These are phyloP conservation scores for Pangasius krempfi DNA, from an alignment of 2,797 vertebrate genomes.

Conservation along the genomic window DNA sequence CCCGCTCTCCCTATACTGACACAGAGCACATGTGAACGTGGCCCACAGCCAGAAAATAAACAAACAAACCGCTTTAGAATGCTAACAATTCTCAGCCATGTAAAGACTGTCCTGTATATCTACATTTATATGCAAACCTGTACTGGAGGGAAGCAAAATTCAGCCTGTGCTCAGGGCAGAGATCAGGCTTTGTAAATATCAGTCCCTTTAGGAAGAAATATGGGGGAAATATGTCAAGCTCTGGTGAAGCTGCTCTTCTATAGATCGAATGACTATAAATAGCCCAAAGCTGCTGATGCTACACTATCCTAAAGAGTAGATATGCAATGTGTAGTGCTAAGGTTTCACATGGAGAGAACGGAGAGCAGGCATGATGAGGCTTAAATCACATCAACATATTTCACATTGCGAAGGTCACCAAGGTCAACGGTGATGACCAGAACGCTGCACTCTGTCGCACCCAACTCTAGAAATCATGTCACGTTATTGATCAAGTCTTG, in stretches of 20 bases:
- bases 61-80: not conserved
- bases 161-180: not conserved
- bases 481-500: slow-evolving; percentile 39
- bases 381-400: slow-evolving; percentile 35
- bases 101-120: not conserved
- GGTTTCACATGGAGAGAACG: slow-evolving; percentile 38
- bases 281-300: slow-evolving; percentile 54
- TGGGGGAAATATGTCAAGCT: slow-evolving; percentile 16
- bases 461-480: slow-evolving; percentile 64
- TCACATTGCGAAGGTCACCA: slow-evolving; percentile 43
- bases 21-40: slow-evolving; percentile 49
- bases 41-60: slow-evolving; percentile 18
- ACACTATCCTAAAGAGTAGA: slow-evolving; percentile 49
- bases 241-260: slow-evolving; percentile 42
- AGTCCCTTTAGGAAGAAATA: slow-evolving; percentile 19
- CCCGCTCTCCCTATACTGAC: slow-evolving; percentile 52
- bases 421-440: slow-evolving; percentile 61
- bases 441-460: slow-evolving; percentile 57
- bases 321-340: slow-evolving; percentile 55
- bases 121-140: not conserved
- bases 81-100: not conserved
- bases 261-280: slow-evolving; percentile 55
- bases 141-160: not conserved
- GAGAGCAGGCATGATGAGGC: not conserved
- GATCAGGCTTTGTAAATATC: not conserved